A percentile compares a stretch with the other conserved stretches of the same genome.
Conservation (phyloP, 2,113 vertebrate genomes). For the Spea bombifrons region DNA sequence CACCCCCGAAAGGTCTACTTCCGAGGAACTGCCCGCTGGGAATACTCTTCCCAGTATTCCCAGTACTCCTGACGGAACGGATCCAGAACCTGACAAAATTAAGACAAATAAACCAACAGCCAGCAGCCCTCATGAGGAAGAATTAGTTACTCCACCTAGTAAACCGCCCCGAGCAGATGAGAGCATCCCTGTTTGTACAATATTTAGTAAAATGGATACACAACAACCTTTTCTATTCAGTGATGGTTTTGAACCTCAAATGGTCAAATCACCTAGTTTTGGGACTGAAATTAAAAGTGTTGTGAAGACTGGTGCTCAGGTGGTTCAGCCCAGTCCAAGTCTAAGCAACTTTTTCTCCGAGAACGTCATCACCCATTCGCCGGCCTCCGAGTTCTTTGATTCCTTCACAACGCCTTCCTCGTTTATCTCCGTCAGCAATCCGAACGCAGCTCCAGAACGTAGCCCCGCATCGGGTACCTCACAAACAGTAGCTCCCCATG, state of each 20-base stretch:
- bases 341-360: constrained; percentile 94
- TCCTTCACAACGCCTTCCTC: constrained; percentile 86
- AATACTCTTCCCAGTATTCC: constrained; percentile 56
- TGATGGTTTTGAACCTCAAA: constrained; percentile 88
- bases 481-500: constrained; percentile 50
- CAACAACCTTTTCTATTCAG: constrained; percentile 69
- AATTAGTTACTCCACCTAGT: not conserved
- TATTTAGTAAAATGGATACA: constrained; percentile 80
- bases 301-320: constrained; percentile 68
- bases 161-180: constrained; percentile 57
- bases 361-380: constrained; percentile 66
- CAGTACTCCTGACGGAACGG: not conserved
- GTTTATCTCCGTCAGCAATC: constrained; percentile 94
- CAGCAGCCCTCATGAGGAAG: constrained; percentile 40
- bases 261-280: constrained; percentile 95
- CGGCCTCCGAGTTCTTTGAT: constrained; percentile 93
- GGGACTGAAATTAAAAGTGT: constrained; percentile 72
- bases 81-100: not conserved
- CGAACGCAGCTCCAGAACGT: constrained; percentile 75
- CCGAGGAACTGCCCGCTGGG: constrained; percentile 56
- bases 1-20: constrained; percentile 49
- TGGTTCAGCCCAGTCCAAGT: constrained; percentile 94
- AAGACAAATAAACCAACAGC: constrained; percentile 28
- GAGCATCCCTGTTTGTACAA: constrained; percentile 86
- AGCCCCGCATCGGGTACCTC: constrained; percentile 63